Evolutionary conservation across 2,888 invertebrate species (phyloP), one percentile per base, ranked within the genome.

Genomic region (Watsonalla cultraria): DNA sequence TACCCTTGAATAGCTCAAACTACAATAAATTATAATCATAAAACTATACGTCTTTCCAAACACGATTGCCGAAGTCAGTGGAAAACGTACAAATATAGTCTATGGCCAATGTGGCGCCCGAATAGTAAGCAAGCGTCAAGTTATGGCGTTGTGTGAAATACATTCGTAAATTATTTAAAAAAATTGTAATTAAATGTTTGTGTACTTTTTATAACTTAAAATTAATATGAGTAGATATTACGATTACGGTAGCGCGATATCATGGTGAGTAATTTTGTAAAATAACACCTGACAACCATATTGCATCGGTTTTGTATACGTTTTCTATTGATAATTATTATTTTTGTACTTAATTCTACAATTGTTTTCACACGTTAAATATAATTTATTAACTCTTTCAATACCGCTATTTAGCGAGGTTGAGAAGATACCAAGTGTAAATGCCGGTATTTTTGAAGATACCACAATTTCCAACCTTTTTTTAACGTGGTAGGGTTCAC

Each of bases 161-260:
- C 78, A 64, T 70, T 81, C 69, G 68, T 80, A 76, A 83, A 82
- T 77, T 71, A 62, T 78, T 73, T 65, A 65, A 64, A 62, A 74
- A 73, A 63, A 70, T 74, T 70, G 68, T 74, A 73, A 67, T 70
- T 80, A 72, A 83, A 79, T 81, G 80, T 79, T 73, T 76, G 76
- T 79, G 76, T 69, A 74, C 66, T 68, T 77, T 74, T 72, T 72
- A 58, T 76, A 76, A 78, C 72, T 75, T 77, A 76, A 74, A 79
- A 65, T 77, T 80, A 87, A 81, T 82, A 91, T 91, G 91, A 91
- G 86, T 82, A 87, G 91, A 83, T 91, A 91, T 86, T 91, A 86
- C 86, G 91, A 91, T 84, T 91, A 87, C 82, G 79, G 85, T 81
- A 91, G 85, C 82, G 87, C 85, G 73, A 84, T 91, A 84, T 89